Evolutionary conservation across 1,140 invertebrate species (phyloP), one percentile per base, ranked within the genome.

Genomic region (Ceratina calcarata): DNA sequence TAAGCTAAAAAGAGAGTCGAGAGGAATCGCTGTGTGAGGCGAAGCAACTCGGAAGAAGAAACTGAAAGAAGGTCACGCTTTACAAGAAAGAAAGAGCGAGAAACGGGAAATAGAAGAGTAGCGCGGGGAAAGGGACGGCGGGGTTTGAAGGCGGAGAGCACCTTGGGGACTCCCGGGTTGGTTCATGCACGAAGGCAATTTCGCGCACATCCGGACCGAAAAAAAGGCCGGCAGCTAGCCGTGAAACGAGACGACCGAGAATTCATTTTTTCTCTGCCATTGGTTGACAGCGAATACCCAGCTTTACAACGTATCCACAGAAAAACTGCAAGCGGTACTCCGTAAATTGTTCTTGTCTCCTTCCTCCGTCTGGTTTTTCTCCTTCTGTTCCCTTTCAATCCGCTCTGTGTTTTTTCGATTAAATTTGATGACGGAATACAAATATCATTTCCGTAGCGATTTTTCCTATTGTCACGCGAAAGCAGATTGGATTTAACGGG

Each of bases 171-270:
- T 22, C 53, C 18, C 1, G 3, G 16, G 45, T 45, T 65, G 74
- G 66, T 78, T 86, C 58, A 67, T 68, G 65, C 53, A 68, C 53
- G 57, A 71, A 78, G 75, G 62, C 67, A 76, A 79, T 85, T 86
- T 85, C 61, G 13, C 51, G 74, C 74, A 78, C 74, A 78, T 53
- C n/a, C 32, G 51, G 20, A 71, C 13, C 37, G 72, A 60, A 74
- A 86, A 74, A 71, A 78, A n/a, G 57, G 8, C n/a, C 8, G 51
- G 24, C 55, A 73, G 24, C 20, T 27, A 53, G 60, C 66, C 37
- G 61, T 78, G 66, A 86, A 85, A 79, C 75, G 67, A 62, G 66
- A 70, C 70, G 73, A 70, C 37, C 69, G 70, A 80, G 77, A 72
- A 85, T 75, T 85, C 69, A 60, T 68, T 82, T 66, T 75, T 67